These are phyloP conservation scores for Drosophila mulleri DNA, from an alignment of 2,888 invertebrate genomes.

Conservation along the genomic window DNA sequence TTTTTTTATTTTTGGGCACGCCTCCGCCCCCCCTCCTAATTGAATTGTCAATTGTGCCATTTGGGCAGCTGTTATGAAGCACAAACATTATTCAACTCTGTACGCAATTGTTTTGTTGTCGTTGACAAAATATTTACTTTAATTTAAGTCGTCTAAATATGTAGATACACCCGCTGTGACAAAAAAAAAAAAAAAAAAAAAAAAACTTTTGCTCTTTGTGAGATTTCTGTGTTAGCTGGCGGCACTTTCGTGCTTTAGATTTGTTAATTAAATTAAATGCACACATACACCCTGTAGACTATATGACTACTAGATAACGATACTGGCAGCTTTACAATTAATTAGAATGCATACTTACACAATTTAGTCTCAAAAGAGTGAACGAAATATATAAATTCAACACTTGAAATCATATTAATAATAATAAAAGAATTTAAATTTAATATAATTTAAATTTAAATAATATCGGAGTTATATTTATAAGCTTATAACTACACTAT, in stretches of 20 bases:
- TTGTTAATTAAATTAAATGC: slow-evolving; percentile 65
- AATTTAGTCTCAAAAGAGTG: slow-evolving; percentile 30
- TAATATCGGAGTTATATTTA: not conserved
- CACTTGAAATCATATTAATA: not conserved
- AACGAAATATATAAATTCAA: not conserved
- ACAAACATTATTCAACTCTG: slow-evolving; percentile 22
- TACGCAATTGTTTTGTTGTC: slow-evolving; percentile 35
- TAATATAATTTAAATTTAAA: not conserved
- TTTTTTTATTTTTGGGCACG: slow-evolving; percentile 6
- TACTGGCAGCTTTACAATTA: slow-evolving; percentile 15
- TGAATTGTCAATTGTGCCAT: slow-evolving; percentile 45
- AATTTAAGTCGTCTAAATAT: slow-evolving; percentile 28
- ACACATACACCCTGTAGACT: not conserved
- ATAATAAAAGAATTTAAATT: no score
- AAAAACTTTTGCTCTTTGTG: slow-evolving; percentile 1
- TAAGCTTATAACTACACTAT: no score
- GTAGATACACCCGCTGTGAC: not conserved
- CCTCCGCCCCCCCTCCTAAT: slow-evolving; percentile 7
- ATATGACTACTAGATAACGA: slow-evolving; percentile 1
- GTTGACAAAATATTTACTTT: slow-evolving; percentile 63
- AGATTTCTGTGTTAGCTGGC: slow-evolving; percentile 13
- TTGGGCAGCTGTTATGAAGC: slow-evolving; percentile 11
- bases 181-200: not conserved
- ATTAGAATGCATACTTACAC: slow-evolving; percentile 43
- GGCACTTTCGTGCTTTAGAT: slow-evolving; percentile 22